These are phyloP conservation scores for Lophotriccus pileatus DNA, from an alignment of 2,797 vertebrate genomes.

Conservation along the genomic window DNA sequence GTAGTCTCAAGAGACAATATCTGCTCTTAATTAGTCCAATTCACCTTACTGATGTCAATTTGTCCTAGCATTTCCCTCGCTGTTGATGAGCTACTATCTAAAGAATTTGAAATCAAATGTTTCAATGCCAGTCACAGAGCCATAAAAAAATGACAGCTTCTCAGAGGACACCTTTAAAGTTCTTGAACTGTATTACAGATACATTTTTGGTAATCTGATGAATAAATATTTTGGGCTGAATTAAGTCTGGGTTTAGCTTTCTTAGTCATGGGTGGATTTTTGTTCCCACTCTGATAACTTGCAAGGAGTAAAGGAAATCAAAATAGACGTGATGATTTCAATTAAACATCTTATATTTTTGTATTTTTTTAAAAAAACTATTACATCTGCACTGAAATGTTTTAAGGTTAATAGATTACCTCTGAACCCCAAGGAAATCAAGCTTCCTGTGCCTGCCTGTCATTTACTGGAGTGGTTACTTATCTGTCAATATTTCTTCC, in stretches of 20 bases:
- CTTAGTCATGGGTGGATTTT: background rate
- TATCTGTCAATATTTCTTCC: constrained; percentile 79
- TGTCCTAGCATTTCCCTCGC: background rate
- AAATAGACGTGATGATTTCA: constrained; percentile 58
- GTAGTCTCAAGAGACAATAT: background rate
- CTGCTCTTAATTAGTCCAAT: background rate
- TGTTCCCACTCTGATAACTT: background rate
- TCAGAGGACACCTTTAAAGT: constrained; percentile 29
- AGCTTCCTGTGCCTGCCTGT: constrained; percentile 65
- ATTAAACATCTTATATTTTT: constrained; percentile 58
- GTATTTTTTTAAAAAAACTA: background rate
- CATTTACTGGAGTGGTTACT: constrained; percentile 75
- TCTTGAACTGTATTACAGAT: background rate
- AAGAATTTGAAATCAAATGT: background rate
- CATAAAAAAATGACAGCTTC: constrained; percentile 7
- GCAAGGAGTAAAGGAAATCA: constrained; percentile 26
- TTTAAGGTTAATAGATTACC: constrained; percentile 74
- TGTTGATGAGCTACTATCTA: background rate
- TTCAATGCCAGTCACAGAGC: background rate
- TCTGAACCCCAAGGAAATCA: constrained; percentile 63
- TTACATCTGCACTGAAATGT: constrained; percentile 60
- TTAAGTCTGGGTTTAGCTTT: background rate
- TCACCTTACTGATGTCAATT: background rate
- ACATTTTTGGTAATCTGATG: background rate
- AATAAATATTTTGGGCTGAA: background rate